These are phyloP conservation scores for Cenopis cana DNA, from an alignment of 2,888 invertebrate species.

Conservation along the genomic window DNA sequence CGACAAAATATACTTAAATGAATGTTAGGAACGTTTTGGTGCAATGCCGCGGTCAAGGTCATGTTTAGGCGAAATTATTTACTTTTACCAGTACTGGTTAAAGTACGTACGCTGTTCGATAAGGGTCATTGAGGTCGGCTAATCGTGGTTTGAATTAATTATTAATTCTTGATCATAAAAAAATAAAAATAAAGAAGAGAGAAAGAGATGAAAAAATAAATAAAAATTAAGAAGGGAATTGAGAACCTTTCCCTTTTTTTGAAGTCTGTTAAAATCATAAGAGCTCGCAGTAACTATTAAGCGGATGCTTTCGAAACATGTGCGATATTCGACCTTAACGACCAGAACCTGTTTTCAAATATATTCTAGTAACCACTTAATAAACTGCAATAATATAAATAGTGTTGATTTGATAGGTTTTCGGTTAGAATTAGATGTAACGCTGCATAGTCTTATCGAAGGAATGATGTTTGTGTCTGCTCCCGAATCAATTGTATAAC, in stretches of 20 bases:
- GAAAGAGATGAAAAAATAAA: too few species aligned
- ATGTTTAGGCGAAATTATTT: conserved; percentile 46
- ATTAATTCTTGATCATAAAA: not conserved
- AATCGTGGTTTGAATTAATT: not conserved
- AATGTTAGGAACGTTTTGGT: conserved; percentile 9
- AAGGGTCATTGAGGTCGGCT: not conserved
- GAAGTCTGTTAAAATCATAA: too few species aligned
- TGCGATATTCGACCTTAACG: too few species aligned
- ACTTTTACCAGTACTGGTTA: conserved; percentile 51
- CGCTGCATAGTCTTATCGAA: conserved; percentile 14
- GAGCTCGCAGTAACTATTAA: too few species aligned
- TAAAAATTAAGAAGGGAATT: too few species aligned
- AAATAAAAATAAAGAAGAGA: too few species aligned
- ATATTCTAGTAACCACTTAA: conserved; percentile 28
- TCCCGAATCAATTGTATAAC: not conserved
- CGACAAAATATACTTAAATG: conserved; percentile 15
- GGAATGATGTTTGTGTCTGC: not conserved
- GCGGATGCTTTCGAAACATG: too few species aligned
- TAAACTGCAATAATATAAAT: conserved; percentile 54
- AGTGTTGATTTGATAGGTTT: conserved; percentile 8
- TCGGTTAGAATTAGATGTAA: not conserved
- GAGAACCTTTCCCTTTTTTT: too few species aligned
- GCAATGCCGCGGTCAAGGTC: not conserved
- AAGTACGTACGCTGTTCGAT: too few species aligned
- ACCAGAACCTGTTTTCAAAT: not conserved